phyloP scores from a whole-genome alignment of 2,888 invertebrate species.

The Altica lythri region DNA sequence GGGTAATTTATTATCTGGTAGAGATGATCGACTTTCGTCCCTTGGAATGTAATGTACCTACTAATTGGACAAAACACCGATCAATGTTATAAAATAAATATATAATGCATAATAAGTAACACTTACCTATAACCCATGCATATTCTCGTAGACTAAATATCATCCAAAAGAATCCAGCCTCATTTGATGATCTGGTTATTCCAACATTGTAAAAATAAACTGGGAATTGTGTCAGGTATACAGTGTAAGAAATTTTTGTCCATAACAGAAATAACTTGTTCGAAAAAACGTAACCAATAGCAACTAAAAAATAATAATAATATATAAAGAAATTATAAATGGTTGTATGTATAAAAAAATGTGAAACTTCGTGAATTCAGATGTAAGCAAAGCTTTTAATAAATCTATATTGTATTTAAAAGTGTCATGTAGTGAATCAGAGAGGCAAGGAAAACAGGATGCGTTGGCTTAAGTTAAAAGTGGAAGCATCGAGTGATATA shows the following conservation, averaged over 20 bases:
- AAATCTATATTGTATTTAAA: no score
- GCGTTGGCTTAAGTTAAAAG: no score
- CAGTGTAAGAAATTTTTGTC: constrained; percentile 71
- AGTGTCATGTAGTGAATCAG: no score
- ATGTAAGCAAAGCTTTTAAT: no score
- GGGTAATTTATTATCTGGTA: neutral
- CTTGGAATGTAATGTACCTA: no score
- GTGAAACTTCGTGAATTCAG: no score
- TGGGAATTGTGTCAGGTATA: constrained; percentile 74
- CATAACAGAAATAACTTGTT: constrained; percentile 67
- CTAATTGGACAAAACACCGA: no score
- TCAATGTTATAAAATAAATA: neutral
- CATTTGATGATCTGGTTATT: constrained; percentile 61
- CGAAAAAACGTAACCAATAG: constrained; percentile 61
- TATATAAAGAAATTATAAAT: no score
- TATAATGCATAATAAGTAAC: neutral
- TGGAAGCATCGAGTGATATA: no score
- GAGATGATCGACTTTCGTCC: neutral
- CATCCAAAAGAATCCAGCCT: constrained; percentile 63
- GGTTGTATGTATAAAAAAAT: no score
- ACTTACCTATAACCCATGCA: constrained; percentile 58
- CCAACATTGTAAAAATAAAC: constrained; percentile 74
- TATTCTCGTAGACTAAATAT: constrained; percentile 66
- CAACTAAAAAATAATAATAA: constrained; percentile 28
- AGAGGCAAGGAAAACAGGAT: no score